Conservation (phyloP, 2,113 vertebrate genomes). For the Abramis brama region DNA sequence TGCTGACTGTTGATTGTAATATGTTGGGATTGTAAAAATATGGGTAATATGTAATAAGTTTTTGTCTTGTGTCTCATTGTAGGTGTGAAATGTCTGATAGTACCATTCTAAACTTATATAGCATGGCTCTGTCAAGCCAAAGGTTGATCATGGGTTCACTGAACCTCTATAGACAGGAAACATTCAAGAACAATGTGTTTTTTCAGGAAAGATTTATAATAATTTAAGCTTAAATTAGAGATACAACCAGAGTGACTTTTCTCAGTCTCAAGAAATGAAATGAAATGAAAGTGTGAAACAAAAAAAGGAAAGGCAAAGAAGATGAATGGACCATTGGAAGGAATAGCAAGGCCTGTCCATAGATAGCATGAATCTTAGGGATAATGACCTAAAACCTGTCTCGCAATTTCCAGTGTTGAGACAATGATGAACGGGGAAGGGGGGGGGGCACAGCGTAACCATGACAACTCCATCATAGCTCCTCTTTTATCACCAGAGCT, state of each 20-base stretch:
- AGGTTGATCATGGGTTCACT: not conserved
- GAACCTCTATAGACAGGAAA: not conserved
- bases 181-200: not conserved
- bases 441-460: conserved; percentile 45
- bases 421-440: conserved; percentile 32
- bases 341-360: conserved; percentile 19
- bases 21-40: not conserved
- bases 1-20: not conserved
- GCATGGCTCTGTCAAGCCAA: not conserved
- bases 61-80: not conserved
- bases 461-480: conserved; percentile 54
- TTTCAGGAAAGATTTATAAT: not conserved
- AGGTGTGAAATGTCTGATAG: not conserved
- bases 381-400: conserved; percentile 49
- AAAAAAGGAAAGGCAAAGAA: not conserved
- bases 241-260: not conserved
- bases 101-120: not conserved
- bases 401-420: conserved; percentile 27
- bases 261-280: conserved; percentile 14
- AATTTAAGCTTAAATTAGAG: conserved; percentile 1
- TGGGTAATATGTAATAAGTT: not conserved
- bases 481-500: conserved; percentile 36
- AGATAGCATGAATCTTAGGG: conserved; percentile 17
- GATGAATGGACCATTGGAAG: conserved; percentile 11
- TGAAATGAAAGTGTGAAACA: not conserved